Conservation (phyloP, 1,140 invertebrate species). For the Cyclargus thomasi region DNA sequence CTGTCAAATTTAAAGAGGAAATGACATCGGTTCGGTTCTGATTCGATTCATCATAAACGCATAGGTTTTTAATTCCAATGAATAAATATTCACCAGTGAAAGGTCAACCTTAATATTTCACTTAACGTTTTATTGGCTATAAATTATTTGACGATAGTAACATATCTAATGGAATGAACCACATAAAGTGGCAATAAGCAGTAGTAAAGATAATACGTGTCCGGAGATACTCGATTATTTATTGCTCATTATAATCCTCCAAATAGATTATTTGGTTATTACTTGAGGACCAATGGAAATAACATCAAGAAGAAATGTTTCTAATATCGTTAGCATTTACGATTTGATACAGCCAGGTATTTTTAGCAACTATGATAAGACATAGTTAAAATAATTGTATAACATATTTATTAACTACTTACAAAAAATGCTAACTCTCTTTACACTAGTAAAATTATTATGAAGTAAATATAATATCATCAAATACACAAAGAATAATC, state of each 20-base stretch:
- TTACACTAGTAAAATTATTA: no score
- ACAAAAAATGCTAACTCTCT: no score
- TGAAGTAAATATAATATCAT: neutral
- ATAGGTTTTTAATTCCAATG: neutral
- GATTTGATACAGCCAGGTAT: no score
- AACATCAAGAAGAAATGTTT: neutral
- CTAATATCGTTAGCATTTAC: neutral
- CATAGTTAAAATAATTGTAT: no score
- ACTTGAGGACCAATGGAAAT: neutral
- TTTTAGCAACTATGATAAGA: no score
- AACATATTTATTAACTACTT: no score
- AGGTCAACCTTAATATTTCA: neutral
- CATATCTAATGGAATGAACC: neutral
- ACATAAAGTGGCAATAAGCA: neutral
- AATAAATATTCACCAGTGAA: neutral
- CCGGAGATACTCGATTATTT: neutral
- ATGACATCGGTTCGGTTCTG: no score
- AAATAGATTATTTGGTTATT: neutral
- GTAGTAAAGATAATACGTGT: slow-evolving; percentile 3
- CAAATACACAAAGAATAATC: neutral
- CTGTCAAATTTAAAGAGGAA: no score
- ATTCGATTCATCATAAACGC: no score
- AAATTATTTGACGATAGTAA: neutral
- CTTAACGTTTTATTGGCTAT: neutral
- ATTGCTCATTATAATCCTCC: neutral